phyloP scores from a whole-genome alignment of 2,113 vertebrate species.

The Microtus pennsylvanicus region DNA sequence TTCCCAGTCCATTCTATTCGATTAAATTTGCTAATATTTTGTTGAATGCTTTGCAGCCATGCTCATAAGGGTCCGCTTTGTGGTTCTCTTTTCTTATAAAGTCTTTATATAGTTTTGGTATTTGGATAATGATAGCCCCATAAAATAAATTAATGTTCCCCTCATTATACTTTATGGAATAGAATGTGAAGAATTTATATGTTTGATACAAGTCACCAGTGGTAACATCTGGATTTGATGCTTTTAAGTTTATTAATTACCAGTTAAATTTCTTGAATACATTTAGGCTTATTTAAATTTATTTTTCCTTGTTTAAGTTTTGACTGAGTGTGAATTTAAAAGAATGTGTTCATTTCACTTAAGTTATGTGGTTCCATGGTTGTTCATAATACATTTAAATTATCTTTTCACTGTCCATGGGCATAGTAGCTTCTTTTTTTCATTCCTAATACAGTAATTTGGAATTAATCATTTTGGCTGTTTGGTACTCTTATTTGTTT shows the following conservation, averaged over 20 bases:
- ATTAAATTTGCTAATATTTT: slow-evolving; percentile 25
- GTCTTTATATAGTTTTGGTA: neutral
- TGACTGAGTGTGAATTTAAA: neutral
- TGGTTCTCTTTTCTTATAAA: neutral
- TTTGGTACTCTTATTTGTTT: slow-evolving; percentile 31
- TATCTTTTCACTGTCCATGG: neutral
- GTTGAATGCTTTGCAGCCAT: slow-evolving; percentile 9
- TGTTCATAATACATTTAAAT: neutral
- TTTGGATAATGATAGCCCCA: neutral
- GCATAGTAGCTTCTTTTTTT: neutral
- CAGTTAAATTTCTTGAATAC: slow-evolving; percentile 26
- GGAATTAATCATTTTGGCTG: slow-evolving; percentile 10
- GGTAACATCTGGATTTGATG: slow-evolving; percentile 13
- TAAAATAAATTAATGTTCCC: slow-evolving; percentile 14
- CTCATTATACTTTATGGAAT: slow-evolving; percentile 7
- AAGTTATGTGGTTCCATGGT: neutral
- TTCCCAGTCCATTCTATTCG: neutral
- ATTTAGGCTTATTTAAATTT: neutral
- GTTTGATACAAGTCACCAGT: slow-evolving; percentile 1
- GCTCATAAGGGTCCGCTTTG: neutral
- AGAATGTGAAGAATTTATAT: neutral
- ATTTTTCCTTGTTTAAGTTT: slow-evolving; percentile 33
- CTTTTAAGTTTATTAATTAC: neutral
- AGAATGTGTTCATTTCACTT: neutral
- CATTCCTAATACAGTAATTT: slow-evolving; percentile 18